Evolutionary conservation across 2,113 vertebrate species (phyloP).

Genomic region (Bufo gargarizans): DNA sequence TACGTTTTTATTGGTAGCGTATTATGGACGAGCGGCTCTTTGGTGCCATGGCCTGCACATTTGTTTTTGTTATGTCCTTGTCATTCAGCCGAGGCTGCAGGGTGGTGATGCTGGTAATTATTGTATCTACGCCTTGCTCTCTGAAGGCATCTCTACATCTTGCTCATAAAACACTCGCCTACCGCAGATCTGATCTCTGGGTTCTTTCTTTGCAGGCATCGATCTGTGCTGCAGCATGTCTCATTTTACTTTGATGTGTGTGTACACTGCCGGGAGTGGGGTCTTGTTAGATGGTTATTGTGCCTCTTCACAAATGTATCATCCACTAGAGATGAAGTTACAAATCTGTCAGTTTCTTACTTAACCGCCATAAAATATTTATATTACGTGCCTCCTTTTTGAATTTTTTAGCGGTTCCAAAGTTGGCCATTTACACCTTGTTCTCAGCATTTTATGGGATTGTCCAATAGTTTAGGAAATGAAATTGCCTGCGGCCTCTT

Average conservation of each 20-base stretch:
- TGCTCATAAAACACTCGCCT: neutral
- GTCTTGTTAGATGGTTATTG: neutral
- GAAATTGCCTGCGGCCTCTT: too few species aligned
- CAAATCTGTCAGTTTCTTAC: neutral
- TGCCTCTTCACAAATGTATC: neutral
- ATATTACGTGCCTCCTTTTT: neutral
- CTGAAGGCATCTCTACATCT: conserved; percentile 17
- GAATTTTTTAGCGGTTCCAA: neutral
- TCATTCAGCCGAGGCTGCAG: neutral
- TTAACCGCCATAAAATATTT: neutral
- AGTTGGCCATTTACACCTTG: neutral
- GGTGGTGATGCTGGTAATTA: neutral
- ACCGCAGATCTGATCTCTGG: conserved; percentile 1
- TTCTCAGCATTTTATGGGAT: neutral
- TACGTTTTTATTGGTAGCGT: neutral
- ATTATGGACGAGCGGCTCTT: neutral
- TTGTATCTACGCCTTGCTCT: neutral
- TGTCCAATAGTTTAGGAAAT: too few species aligned
- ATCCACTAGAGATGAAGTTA: neutral
- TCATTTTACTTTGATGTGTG: neutral
- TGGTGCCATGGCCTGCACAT: neutral
- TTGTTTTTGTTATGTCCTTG: neutral
- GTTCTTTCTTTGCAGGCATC: neutral
- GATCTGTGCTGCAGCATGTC: neutral
- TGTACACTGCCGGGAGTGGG: neutral